These are phyloP conservation scores for Halcyon chelicuti DNA, from an alignment of 2,797 vertebrate species.

Conservation along the genomic window DNA sequence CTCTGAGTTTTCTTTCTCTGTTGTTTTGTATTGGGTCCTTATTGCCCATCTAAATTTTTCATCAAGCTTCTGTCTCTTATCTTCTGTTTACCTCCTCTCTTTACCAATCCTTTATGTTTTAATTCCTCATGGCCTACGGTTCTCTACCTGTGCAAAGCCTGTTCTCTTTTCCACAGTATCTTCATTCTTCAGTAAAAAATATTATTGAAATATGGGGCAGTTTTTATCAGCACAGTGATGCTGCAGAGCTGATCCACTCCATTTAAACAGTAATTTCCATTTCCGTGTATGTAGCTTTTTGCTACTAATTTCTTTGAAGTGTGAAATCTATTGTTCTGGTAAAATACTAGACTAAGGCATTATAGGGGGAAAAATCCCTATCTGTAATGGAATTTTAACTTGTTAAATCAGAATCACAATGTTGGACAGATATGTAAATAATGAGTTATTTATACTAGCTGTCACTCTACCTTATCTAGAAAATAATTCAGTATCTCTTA, in stretches of 20 bases:
- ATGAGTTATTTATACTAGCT: constrained; percentile 61
- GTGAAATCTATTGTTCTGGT: constrained; percentile 55
- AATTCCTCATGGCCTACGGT: neutral
- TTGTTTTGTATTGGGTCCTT: neutral
- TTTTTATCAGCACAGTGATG: constrained; percentile 12
- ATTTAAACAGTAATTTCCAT: constrained; percentile 48
- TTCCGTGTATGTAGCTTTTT: constrained; percentile 39
- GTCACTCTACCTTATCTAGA: constrained; percentile 59
- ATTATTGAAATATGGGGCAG: neutral
- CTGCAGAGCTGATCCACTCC: neutral
- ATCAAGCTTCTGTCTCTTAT: neutral
- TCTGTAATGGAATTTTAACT: constrained; percentile 40
- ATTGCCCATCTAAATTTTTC: neutral
- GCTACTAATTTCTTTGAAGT: constrained; percentile 60
- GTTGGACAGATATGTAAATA: constrained; percentile 64
- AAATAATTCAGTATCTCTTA: constrained; percentile 57
- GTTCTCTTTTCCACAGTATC: neutral
- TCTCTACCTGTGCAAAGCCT: neutral
- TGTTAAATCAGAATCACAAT: constrained; percentile 52
- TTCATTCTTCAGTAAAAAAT: neutral
- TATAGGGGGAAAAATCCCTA: neutral
- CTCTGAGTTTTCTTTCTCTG: neutral
- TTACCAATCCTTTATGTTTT: neutral
- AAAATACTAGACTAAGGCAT: constrained; percentile 1
- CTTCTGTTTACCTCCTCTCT: neutral